Evolutionary conservation across 2,888 invertebrate genomes (phyloP).

Genomic region (Pardosa pseudoannulata): DNA sequence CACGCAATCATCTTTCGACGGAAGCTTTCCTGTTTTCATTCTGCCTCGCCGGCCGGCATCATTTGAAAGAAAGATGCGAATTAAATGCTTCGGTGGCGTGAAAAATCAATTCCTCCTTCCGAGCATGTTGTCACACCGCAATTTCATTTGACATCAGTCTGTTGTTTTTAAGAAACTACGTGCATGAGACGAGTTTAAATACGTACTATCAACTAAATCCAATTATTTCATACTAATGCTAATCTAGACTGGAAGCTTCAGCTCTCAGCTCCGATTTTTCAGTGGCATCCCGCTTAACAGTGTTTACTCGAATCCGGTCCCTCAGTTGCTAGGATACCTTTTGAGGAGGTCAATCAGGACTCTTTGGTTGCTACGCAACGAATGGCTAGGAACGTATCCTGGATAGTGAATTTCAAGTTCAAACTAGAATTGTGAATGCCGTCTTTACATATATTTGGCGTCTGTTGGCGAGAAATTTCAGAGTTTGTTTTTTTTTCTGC

Average conservation of each 20-base stretch:
- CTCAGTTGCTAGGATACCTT: conserved; percentile 53
- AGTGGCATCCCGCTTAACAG: conserved; percentile 5
- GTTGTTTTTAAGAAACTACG: not conserved
- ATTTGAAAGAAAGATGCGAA: not conserved
- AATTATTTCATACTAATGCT: not conserved
- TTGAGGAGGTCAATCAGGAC: conserved; percentile 60
- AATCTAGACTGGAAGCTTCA: not conserved
- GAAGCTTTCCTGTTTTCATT: not conserved
- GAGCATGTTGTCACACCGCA: not conserved
- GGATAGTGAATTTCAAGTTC: not conserved
- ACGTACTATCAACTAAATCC: not conserved
- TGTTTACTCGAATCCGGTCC: conserved; percentile 44
- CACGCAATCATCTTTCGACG: not conserved
- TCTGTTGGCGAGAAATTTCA: not conserved
- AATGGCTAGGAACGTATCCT: conserved; percentile 33
- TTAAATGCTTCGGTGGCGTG: not conserved
- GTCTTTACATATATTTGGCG: not conserved
- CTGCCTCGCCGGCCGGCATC: not conserved
- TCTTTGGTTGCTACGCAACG: conserved; percentile 44
- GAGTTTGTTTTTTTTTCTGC: no score
- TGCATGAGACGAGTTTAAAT: not conserved
- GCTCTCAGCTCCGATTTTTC: not conserved
- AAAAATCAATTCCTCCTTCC: not conserved
- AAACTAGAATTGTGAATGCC: not conserved
- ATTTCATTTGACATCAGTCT: not conserved